A percentile compares a stretch with the other conserved stretches of the same genome.
Conservation (phyloP, 2,888 invertebrate genomes). For the Pyrocoelia pectoralis region DNA sequence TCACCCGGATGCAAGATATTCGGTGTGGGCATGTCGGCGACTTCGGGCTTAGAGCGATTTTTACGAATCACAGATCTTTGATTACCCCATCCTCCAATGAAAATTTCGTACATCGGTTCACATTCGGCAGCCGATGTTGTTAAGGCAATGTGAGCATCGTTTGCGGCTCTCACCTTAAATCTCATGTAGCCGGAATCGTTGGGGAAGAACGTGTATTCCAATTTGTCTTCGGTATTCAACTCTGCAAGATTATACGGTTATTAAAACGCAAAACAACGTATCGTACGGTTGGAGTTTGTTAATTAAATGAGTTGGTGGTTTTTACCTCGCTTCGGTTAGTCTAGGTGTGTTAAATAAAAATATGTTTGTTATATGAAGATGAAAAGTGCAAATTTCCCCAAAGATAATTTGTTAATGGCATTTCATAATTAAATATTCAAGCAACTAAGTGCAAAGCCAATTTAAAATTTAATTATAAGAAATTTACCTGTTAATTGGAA, state of each 20-base stretch:
- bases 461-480: too few relatives aligned
- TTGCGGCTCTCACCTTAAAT: slow-evolving; percentile 79
- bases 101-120: slow-evolving; percentile 85
- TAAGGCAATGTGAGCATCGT: slow-evolving; percentile 88
- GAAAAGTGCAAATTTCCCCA: not conserved
- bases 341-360: too few relatives aligned
- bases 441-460: too few relatives aligned
- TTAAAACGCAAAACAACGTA: too few relatives aligned
- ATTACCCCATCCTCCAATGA: slow-evolving; percentile 91
- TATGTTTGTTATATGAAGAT: too few relatives aligned
- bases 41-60: slow-evolving; percentile 70
- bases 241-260: slow-evolving; percentile 65
- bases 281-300: not conserved
- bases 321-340: slow-evolving; percentile 1
- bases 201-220: slow-evolving; percentile 84
- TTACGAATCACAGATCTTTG: slow-evolving; percentile 83
- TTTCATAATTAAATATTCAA: too few relatives aligned
- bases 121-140: slow-evolving; percentile 73
- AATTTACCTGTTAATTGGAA: not conserved
- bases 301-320: slow-evolving; percentile 3
- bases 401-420: too few relatives aligned
- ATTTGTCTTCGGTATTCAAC: slow-evolving; percentile 79
- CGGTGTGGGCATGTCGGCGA: slow-evolving; percentile 70
- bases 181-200: slow-evolving; percentile 73
- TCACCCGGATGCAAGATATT: slow-evolving; percentile 76